Evolutionary conservation across 2,888 invertebrate species (phyloP), one percentile per base, ranked within the genome.

Genomic region (Bugulina stolonifera): DNA sequence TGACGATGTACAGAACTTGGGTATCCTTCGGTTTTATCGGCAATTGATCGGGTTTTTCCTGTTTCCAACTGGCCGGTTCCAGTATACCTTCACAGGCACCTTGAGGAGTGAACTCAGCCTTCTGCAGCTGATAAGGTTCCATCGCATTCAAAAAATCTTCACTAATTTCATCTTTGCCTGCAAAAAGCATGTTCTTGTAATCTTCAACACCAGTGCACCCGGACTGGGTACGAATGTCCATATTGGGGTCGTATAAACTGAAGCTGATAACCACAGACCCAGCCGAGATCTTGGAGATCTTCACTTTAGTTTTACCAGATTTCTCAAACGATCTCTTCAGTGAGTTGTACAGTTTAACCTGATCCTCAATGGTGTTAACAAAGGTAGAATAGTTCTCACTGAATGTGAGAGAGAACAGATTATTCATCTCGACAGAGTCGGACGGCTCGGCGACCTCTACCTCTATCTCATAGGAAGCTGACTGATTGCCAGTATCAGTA

Each of bases 331-430:
- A 10, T 32, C 27, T 32, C 14, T 64, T 64, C 14, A 64, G 32
- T 5, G 1, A 14, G 18, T 5, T 32, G 64, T 64, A 64, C 32
- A 64, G 27, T 3, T 10, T 32, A 27, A 64, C 27, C n/a, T 64
- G 64, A 25, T 5, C 5, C 3, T 64, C 10, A 10, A 27, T 10
- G n/a, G 3, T 32, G n/a, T 64, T 64, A 32, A 32, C 64, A 64
- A 64, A 64, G 29, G 25, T 27, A 14, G 64, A 64, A 32, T 29
- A 64, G 32, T 64, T 64, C 34, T 64, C 64, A 18, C 32, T n/a
- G 32, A 64, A 27, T 2, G 64, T 64, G 5, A 64, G 22, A 64
- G 32, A 10, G n/a, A 64, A 64, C 10, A 64, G 32, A 32, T 64
- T 64, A 10, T 22, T 64, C 32, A 34, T 27, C 10, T 32, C 32